Base-by-base conservation (phyloP, 2,113 vertebrate genomes). In the Zingel zingel region DNA sequence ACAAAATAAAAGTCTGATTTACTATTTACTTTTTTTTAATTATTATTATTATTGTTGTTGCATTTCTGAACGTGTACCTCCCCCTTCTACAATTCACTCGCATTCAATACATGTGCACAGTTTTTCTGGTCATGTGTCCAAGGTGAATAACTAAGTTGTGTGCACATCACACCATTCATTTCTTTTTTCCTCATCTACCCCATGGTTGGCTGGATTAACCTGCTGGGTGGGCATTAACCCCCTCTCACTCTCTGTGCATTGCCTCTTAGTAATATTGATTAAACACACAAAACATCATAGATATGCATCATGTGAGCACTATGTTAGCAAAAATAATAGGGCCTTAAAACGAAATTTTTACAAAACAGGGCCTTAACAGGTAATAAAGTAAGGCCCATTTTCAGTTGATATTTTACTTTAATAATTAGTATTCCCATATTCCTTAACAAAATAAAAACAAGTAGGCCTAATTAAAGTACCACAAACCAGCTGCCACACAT, bases 1-100 rank as follows among this genome's bases (percentile, higher is more conserved):
- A 51, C 85, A 93, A 90, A 91, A 81, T 92, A 94, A 94, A 85
- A 90, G 84, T 54, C 30, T 1, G 1, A 2, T 45, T 53, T 19
- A 11, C 6, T 19, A 3, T 27, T 54, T 3, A 11, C 0, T 1
- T 21, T 57, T 25, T 45, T 8, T 16, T 33, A n/a, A n/a, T n/a
- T n/a, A n/a, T n/a, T n/a, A n/a, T n/a, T n/a, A n/a, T n/a, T n/a
- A 6, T 39, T 39, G 0, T 10, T 47, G 23, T 23, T 2, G 10
- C 2, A 30, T 39, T 51, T 71, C 18, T 23, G 53, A 8, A 0
- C 5, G 6, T 36, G 4, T 23, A 6, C 4, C 1, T 33, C 6
- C 7, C 11, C 1, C 8, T 15, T 18, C 68, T 25, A 25, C 21
- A 39, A 13, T 21, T 57, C 14, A 56, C n/a, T 56, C 45, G 19